A percentile compares a stretch with the other conserved stretches of the same genome.
phyloP scores from a whole-genome alignment of 2,888 invertebrate species.

The Callyntrura sp. region DNA sequence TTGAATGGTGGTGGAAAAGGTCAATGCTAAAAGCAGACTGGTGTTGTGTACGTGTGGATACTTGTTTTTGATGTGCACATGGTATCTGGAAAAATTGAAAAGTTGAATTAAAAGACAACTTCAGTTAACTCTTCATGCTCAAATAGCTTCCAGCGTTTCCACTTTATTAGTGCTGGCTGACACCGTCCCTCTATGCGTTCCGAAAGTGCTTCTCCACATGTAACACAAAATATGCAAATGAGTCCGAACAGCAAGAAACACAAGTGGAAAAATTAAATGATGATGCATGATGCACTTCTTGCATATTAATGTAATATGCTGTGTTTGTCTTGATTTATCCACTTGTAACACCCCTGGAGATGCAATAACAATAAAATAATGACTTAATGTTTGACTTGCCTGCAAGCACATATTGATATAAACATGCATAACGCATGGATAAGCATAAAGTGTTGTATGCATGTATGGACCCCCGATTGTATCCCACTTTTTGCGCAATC shows the following conservation, averaged over 20 bases:
- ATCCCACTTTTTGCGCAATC: not conserved
- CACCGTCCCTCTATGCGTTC: not conserved
- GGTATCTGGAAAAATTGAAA: constrained; percentile 23
- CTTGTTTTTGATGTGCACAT: no score
- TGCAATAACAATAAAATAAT: constrained; percentile 62
- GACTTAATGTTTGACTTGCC: constrained; percentile 59
- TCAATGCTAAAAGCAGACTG: no score
- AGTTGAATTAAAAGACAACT: not conserved
- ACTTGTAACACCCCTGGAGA: constrained; percentile 56
- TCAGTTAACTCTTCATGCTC: not conserved
- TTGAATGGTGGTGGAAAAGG: no score
- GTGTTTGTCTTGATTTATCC: constrained; percentile 52
- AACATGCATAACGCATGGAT: no score
- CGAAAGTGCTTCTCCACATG: not conserved
- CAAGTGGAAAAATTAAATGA: constrained; percentile 1
- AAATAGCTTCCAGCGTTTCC: constrained; percentile 5
- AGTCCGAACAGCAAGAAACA: constrained; percentile 21
- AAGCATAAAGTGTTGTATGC: no score
- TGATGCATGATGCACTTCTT: constrained; percentile 34
- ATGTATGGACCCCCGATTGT: no score
- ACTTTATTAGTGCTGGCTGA: not conserved
- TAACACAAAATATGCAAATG: not conserved
- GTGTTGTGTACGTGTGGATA: no score
- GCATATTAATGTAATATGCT: constrained; percentile 20
- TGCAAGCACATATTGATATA: no score